These are phyloP conservation scores for Eristalis pertinax DNA, from an alignment of 2,888 invertebrate species.

Conservation along the genomic window DNA sequence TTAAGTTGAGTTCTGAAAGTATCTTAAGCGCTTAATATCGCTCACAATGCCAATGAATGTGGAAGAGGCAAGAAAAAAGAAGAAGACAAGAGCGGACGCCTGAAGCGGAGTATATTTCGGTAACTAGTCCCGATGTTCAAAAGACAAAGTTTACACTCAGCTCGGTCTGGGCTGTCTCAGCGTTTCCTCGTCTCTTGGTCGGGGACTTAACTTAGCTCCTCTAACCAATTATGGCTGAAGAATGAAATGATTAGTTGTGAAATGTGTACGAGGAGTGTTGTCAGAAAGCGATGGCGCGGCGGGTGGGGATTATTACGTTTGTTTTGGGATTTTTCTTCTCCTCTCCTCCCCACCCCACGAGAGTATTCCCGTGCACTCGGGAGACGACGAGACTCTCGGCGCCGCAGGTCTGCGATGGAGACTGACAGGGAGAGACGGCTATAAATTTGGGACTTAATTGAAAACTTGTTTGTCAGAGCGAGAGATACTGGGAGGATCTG, in stretches of 20 bases:
- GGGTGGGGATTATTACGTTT: not conserved
- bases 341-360: not conserved
- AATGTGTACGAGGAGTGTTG: not conserved
- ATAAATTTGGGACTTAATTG: not conserved
- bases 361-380: not conserved
- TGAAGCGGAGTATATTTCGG: not conserved
- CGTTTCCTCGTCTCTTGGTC: not conserved
- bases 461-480: not conserved
- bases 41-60: not conserved
- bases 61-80: not conserved
- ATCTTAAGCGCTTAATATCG: constrained; percentile 23
- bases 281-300: too few species aligned
- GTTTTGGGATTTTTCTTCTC: not conserved
- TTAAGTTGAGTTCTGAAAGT: constrained; percentile 9
- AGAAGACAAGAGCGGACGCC: too few species aligned
- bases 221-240: constrained; percentile 1
- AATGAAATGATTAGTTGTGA: not conserved
- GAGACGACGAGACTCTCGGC: not conserved
- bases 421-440: not conserved
- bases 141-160: not conserved
- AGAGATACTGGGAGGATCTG: too few species aligned
- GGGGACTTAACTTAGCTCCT: not conserved
- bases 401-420: not conserved
- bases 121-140: not conserved
- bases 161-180: not conserved